Conservation (phyloP, 2,113 vertebrate genomes). For the Edolisoma coerulescens region DNA sequence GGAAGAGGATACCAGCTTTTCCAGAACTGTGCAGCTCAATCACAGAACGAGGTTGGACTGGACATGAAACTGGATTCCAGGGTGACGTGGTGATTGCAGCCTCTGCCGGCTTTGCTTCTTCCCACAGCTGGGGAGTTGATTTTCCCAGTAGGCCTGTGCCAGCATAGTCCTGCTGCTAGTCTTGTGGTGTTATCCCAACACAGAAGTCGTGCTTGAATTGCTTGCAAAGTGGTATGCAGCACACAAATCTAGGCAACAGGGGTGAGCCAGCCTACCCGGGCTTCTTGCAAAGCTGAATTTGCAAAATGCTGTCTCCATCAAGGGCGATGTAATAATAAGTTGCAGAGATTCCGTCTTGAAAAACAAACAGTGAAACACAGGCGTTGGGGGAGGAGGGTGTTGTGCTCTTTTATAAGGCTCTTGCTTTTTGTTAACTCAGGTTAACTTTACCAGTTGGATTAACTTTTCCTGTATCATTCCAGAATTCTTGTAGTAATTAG, state of each 20-base stretch:
- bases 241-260: neutral
- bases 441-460: neutral
- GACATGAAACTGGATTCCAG: conserved; percentile 57
- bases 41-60: conserved; percentile 42
- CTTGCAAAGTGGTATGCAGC: neutral
- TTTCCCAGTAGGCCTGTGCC: conserved; percentile 10
- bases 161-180: neutral
- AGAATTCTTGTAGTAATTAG: conserved; percentile 12
- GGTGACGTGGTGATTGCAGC: conserved; percentile 57
- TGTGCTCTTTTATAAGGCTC: neutral
- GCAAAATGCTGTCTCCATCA: conserved; percentile 7
- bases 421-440: neutral
- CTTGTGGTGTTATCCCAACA: conserved; percentile 23
- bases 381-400: neutral
- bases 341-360: neutral
- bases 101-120: neutral
- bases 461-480: neutral
- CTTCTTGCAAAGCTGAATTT: conserved; percentile 36
- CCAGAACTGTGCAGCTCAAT: conserved; percentile 33
- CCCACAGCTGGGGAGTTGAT: conserved; percentile 42
- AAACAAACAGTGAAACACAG: neutral
- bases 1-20: conserved; percentile 56
- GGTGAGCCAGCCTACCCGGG: neutral
- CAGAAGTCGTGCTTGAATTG: neutral
- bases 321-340: conserved; percentile 14